Conservation (phyloP, 2,113 vertebrate species). For the Zosterops borbonicus region DNA sequence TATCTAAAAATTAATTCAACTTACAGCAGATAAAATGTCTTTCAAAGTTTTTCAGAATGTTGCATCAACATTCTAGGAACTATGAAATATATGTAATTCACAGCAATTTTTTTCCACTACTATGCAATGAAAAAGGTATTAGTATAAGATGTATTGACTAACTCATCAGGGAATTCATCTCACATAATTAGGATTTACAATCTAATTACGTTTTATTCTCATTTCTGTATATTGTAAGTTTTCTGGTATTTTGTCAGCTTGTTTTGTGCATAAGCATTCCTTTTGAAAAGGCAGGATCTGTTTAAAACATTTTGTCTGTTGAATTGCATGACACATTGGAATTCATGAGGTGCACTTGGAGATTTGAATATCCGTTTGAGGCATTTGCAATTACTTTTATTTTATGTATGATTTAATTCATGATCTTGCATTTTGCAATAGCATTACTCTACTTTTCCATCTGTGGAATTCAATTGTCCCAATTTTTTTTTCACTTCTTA, state of each 20-base stretch:
- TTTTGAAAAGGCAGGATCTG: background rate
- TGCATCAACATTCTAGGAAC: background rate
- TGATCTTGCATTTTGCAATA: background rate
- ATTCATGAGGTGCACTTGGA: background rate
- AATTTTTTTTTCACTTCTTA: conserved; percentile 10
- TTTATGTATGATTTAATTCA: conserved; percentile 28
- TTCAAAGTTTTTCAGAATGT: background rate
- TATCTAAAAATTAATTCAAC: background rate
- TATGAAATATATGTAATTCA: background rate
- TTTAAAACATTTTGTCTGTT: background rate
- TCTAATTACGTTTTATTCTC: background rate
- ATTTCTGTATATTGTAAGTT: background rate
- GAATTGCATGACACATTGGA: background rate
- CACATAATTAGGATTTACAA: background rate
- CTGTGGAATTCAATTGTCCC: conserved; percentile 13
- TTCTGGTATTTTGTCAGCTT: background rate
- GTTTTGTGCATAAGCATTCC: background rate
- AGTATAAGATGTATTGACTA: background rate
- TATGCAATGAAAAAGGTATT: background rate
- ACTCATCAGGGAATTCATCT: background rate
- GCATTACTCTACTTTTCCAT: background rate
- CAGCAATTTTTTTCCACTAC: background rate
- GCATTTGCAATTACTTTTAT: conserved; percentile 11
- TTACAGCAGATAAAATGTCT: background rate
- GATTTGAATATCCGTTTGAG: background rate